phyloP scores from a whole-genome alignment of 53 echinoderm and acorn worm genomes.

The Antedon mediterranea region DNA sequence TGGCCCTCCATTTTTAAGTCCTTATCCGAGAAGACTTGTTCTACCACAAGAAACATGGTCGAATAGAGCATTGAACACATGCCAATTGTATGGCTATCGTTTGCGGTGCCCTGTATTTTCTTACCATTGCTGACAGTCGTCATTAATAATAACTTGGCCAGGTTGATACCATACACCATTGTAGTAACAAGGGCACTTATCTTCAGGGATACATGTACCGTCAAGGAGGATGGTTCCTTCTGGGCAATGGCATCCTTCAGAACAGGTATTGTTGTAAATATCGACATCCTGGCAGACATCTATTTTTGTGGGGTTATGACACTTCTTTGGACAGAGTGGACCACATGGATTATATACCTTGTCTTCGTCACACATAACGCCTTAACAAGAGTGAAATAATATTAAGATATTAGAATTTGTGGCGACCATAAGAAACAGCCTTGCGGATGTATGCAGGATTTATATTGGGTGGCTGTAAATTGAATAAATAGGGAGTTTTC shows the following conservation, averaged over 20 bases:
- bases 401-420: not conserved
- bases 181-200: conserved; percentile 41
- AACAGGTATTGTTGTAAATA: not conserved
- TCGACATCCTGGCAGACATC: not conserved
- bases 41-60: too few relatives aligned
- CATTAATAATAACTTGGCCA: conserved; percentile 8
- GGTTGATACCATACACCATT: conserved; percentile 3
- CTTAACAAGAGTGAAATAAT: conserved; percentile 7
- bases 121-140: conserved; percentile 42
- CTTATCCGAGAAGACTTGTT: too few relatives aligned
- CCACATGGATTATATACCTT: conserved; percentile 61
- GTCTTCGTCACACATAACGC: conserved; percentile 51
- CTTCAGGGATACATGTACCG: conserved; percentile 24
- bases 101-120: too few relatives aligned
- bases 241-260: conserved; percentile 84
- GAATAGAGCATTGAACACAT: too few relatives aligned
- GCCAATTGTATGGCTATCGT: too few relatives aligned
- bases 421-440: too few relatives aligned
- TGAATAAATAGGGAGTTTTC: too few relatives aligned
- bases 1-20: too few relatives aligned
- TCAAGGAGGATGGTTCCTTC: conserved; percentile 12
- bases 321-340: conserved; percentile 24
- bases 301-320: conserved; percentile 4
- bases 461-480: too few relatives aligned
- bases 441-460: too few relatives aligned